A percentile compares a stretch with the other conserved stretches of the same genome.
These are phyloP conservation scores for Catharus fuscescens DNA, from an alignment of 2,113 vertebrate species.

Conservation along the genomic window DNA sequence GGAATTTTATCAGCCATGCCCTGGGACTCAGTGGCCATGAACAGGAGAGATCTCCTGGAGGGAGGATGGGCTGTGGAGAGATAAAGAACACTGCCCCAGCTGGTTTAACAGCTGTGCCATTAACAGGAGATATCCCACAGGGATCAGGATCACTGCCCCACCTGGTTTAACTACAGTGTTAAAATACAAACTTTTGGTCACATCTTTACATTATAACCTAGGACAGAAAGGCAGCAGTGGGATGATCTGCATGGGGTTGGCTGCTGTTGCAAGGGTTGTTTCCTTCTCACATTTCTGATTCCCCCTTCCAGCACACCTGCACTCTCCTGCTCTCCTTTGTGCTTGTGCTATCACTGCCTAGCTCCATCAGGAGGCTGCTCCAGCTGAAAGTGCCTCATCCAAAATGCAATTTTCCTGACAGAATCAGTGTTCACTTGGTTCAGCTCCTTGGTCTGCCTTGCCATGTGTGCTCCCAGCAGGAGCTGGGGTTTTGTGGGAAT, in stretches of 20 bases:
- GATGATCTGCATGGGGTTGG: fast-evolving
- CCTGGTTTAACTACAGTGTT: too few relatives aligned
- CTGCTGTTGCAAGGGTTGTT: neutral
- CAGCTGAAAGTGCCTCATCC: neutral
- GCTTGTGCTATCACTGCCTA: neutral
- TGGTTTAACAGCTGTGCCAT: too few relatives aligned
- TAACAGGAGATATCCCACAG: too few relatives aligned
- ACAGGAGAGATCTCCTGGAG: too few relatives aligned
- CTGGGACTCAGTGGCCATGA: too few relatives aligned
- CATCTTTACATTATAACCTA: too few relatives aligned
- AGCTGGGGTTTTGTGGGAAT: neutral
- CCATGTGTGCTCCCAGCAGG: neutral
- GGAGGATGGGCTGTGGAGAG: too few relatives aligned
- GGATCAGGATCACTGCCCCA: too few relatives aligned
- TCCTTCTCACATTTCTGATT: neutral
- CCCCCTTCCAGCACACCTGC: neutral
- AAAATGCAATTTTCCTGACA: neutral
- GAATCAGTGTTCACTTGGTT: neutral
- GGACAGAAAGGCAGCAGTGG: too few relatives aligned
- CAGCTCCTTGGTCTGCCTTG: neutral
- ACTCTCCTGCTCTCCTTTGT: neutral
- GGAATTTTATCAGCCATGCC: too few relatives aligned
- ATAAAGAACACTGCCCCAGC: too few relatives aligned
- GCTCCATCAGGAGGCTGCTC: neutral
- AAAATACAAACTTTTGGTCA: too few relatives aligned